Conservation (phyloP, 2,888 invertebrate genomes). For the Tenthredo scrophulariae region DNA sequence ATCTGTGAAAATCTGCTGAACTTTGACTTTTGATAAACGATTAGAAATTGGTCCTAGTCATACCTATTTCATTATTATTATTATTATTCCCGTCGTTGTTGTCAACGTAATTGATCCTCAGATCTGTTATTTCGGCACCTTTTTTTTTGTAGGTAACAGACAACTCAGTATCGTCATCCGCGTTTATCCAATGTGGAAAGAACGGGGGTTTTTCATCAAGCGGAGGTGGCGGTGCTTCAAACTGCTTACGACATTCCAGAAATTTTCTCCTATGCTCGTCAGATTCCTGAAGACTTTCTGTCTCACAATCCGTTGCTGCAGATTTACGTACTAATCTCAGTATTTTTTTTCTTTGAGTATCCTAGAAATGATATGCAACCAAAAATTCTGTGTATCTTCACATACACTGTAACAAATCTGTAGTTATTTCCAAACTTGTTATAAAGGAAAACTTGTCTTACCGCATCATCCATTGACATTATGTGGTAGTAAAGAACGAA, state of each 20-base stretch:
- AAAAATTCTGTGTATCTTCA: neutral
- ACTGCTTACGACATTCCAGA: slow-evolving; percentile 39
- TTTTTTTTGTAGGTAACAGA: slow-evolving; percentile 29
- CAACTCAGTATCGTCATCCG: neutral
- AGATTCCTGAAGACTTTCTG: neutral
- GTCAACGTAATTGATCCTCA: neutral
- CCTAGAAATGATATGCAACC: slow-evolving; percentile 1
- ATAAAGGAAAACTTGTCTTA: neutral
- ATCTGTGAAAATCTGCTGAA: neutral
- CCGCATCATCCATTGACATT: slow-evolving; percentile 32
- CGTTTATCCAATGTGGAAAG: slow-evolving; percentile 42
- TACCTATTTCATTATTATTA: slow-evolving; percentile 22
- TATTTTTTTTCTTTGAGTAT: neutral
- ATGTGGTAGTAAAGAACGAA: neutral
- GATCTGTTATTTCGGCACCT: slow-evolving; percentile 39
- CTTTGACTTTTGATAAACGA: neutral
- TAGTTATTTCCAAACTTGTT: neutral
- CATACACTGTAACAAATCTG: neutral
- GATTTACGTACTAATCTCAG: slow-evolving; percentile 34
- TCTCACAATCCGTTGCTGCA: neutral
- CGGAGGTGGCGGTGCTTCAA: neutral
- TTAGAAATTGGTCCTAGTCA: neutral
- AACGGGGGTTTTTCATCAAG: slow-evolving; percentile 27
- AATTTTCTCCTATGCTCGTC: slow-evolving; percentile 42
- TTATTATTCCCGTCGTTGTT: neutral